phyloP scores from a whole-genome alignment of 2,797 vertebrate species.

The Melanotaenia pygmaea region DNA sequence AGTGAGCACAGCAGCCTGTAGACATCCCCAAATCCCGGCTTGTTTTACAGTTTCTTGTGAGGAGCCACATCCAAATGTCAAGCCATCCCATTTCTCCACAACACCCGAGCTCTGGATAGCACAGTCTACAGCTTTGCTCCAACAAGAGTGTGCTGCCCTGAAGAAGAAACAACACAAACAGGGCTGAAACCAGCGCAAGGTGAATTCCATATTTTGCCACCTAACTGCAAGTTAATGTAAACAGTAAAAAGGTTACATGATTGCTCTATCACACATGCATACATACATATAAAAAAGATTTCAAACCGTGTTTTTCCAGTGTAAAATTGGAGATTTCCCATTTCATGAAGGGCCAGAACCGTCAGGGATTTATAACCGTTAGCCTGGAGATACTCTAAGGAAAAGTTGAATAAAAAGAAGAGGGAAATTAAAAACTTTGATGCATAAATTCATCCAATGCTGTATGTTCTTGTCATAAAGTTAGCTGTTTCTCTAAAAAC shows the following conservation, averaged over 20 bases:
- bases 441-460: neutral
- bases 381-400: conserved; percentile 86
- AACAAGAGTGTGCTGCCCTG: conserved; percentile 89
- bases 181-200: neutral
- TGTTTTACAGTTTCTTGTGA: conserved; percentile 85
- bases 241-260: neutral
- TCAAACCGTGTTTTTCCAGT: conserved; percentile 86
- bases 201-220: neutral
- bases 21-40: conserved; percentile 92
- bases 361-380: conserved; percentile 84
- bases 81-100: conserved; percentile 88
- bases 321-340: conserved; percentile 92
- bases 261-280: neutral
- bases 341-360: conserved; percentile 89
- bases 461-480: neutral
- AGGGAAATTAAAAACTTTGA: too few relatives aligned
- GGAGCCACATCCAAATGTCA: conserved; percentile 72
- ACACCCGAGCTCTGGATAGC: conserved; percentile 82
- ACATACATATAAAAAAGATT: neutral
- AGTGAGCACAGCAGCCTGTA: conserved; percentile 89
- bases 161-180: conserved; percentile 21
- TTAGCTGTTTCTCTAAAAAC: conserved; percentile 4
- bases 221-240: conserved; percentile 4
- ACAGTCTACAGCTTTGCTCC: conserved; percentile 91
- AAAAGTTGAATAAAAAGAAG: conserved; percentile 9